Percentiles rank a stretch among this genome's conserved stretches.
phyloP scores from a whole-genome alignment of 2,797 vertebrate species.

The Psittacula derbiana region DNA sequence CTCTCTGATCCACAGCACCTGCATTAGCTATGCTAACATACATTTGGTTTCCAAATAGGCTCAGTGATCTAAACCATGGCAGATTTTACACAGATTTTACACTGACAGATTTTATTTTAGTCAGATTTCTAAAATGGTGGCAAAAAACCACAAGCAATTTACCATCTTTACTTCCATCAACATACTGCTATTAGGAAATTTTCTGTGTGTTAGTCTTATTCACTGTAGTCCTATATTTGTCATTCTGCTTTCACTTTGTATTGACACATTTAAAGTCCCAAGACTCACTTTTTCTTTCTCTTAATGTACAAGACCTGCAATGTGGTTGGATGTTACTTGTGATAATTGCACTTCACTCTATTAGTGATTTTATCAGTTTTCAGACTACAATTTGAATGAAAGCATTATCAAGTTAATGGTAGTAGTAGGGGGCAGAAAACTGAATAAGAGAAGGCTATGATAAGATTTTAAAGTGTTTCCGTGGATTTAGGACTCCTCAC shows the following conservation, averaged over 20 bases:
- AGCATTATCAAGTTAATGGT: neutral
- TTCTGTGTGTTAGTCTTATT: neutral
- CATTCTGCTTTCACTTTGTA: neutral
- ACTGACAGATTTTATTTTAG: no score
- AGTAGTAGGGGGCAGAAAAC: neutral
- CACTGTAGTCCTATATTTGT: neutral
- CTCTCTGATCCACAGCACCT: neutral
- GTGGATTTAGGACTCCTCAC: neutral
- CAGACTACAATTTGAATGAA: neutral
- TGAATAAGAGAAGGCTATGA: neutral
- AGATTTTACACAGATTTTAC: neutral
- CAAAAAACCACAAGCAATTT: neutral
- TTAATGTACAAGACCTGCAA: neutral
- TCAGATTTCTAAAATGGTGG: neutral
- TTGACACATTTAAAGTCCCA: neutral
- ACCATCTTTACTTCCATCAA: neutral
- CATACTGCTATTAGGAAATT: neutral
- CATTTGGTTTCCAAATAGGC: neutral
- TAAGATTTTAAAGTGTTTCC: neutral
- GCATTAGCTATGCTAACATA: rapidly evolving
- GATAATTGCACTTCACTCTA: neutral
- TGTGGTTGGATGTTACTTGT: neutral
- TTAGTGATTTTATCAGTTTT: neutral
- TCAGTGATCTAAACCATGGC: neutral
- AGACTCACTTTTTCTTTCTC: neutral